Conservation (phyloP, 2,797 vertebrate species). For the Myotis findleyi region DNA sequence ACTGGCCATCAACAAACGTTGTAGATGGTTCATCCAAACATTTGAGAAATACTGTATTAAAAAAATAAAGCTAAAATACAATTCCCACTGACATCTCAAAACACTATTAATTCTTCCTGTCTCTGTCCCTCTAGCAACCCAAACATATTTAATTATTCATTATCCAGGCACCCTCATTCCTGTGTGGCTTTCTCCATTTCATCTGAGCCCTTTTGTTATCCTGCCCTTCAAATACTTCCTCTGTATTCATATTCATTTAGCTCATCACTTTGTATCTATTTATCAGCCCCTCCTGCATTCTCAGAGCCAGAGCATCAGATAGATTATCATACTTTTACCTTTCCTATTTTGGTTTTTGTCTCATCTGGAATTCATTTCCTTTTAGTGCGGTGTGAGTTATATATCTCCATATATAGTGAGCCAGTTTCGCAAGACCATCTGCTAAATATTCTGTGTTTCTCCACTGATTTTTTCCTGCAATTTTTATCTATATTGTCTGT, state of each 20-base stretch:
- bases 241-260: too few relatives aligned
- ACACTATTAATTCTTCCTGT: background rate
- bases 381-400: background rate
- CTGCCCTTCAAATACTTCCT: background rate
- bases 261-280: background rate
- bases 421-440: background rate
- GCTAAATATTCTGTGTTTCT: background rate
- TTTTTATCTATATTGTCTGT: background rate
- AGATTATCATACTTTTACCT: background rate
- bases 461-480: background rate
- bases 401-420: background rate
- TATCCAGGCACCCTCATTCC: background rate
- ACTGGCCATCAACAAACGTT: background rate
- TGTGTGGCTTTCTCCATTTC: background rate
- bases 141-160: background rate
- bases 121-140: background rate
- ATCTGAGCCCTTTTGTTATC: background rate
- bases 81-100: background rate
- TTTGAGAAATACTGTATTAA: background rate
- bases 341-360: background rate
- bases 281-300: background rate
- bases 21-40: background rate
- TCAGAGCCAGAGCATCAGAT: background rate
- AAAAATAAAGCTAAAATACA: background rate
- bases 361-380: background rate